Evolutionary conservation across 2,113 vertebrate genomes (phyloP).

Genomic region (Tachuris rubrigastra): DNA sequence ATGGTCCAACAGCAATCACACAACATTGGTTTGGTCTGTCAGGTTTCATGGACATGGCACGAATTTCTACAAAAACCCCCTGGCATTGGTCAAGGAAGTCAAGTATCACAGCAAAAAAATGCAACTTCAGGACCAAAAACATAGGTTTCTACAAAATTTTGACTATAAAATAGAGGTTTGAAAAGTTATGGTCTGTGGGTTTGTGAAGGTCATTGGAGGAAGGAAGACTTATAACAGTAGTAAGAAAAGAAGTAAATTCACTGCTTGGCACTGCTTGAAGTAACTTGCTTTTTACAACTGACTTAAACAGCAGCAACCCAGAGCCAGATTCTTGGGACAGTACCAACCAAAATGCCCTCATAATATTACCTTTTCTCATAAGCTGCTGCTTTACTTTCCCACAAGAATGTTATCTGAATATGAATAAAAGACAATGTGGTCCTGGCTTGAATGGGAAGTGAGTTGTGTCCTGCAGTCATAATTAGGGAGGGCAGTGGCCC

Average conservation of each 20-base stretch:
- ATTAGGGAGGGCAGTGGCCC: slow-evolving; percentile 27
- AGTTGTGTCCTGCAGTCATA: slow-evolving; percentile 22
- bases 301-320: neutral
- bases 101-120: neutral
- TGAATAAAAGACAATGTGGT: slow-evolving; percentile 22
- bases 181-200: neutral
- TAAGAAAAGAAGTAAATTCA: neutral
- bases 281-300: neutral
- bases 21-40: neutral
- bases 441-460: neutral
- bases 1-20: neutral
- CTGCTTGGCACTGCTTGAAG: neutral
- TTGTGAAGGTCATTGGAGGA: neutral
- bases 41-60: neutral
- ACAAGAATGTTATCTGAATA: slow-evolving; percentile 13
- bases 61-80: neutral
- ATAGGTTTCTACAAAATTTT: neutral
- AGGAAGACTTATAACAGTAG: neutral
- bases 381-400: slow-evolving; percentile 9
- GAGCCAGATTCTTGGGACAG: neutral
- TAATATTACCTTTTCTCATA: neutral
- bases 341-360: neutral
- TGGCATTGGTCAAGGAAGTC: neutral
- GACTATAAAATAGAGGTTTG: neutral
- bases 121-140: neutral